Base-by-base conservation (phyloP, 2,888 invertebrate genomes). In the Gastracanthus pulcherrimus region DNA sequence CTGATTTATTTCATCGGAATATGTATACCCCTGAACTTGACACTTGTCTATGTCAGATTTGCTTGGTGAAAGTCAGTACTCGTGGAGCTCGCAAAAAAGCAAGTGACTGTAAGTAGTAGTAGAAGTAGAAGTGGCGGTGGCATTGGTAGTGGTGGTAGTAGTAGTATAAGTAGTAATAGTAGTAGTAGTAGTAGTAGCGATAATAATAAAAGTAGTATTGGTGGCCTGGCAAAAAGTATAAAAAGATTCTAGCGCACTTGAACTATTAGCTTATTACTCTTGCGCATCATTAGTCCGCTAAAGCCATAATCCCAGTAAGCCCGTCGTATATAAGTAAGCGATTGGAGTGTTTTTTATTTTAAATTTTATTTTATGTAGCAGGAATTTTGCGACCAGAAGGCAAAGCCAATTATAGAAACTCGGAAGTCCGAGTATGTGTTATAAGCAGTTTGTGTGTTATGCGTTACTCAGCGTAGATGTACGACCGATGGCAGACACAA, bases 1-100 rank as follows among this genome's bases (percentile, higher is more conserved):
- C n/a, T 58, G 26, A 58, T 58, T 58, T 31, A 58, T 58, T 13
- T 31, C 29, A n/a, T 16, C 58, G 31, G n/a, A 31, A 29, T 29
- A 60, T 11, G 16, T 26, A 19, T 31, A 41, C 41, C 45, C 67
- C n/a, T 66, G 7, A 45, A n/a, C 41, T 38, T 13, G 29, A 41
- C 23, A 26, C 41, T 69, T 29, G 16, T 76, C 67, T 36, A 16
- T 29, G 77, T 77, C 26, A 72, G 55, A 66, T 66, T 72, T 72
- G 55, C 66, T 71, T 48, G 74, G 81, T 81, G 81, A 77, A 81
- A 81, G 81, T 74, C 34, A 29, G 67, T 72, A 66, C 76, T 55
- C n/a, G 72, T 29, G 51, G 26, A 60, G 38, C 60, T 72, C 72
- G 72, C 60, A 51, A 76, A 81, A 74, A 81, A 76, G 81, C 81